These are phyloP conservation scores for Rhincodon typus DNA, from an alignment of 2,797 vertebrate genomes.

Conservation along the genomic window DNA sequence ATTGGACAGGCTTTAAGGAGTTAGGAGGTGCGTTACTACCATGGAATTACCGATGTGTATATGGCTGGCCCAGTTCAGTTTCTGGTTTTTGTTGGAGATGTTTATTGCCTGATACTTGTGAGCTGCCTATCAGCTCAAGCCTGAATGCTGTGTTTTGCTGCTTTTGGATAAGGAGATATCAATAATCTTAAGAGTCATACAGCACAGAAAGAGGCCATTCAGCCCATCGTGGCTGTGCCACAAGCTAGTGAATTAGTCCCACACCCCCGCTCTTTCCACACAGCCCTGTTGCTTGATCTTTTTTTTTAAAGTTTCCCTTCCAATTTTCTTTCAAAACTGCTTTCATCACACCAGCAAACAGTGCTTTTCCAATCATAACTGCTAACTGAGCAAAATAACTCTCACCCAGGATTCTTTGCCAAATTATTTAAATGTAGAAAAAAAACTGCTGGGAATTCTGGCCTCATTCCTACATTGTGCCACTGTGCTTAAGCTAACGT, in stretches of 20 bases:
- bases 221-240: neutral
- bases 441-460: neutral
- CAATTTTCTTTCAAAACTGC: neutral
- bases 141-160: no score
- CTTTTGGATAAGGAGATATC: no score
- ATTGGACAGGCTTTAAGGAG: neutral
- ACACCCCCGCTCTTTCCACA: neutral
- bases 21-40: neutral
- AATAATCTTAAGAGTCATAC: neutral
- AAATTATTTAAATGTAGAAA: neutral
- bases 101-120: neutral
- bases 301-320: neutral
- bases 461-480: neutral
- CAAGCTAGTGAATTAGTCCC: neutral
- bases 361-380: neutral
- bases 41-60: no score
- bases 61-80: no score
- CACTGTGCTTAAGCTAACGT: neutral
- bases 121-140: neutral
- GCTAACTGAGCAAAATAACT: neutral
- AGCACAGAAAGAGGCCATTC: neutral
- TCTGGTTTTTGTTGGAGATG: neutral
- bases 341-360: neutral
- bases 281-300: neutral
- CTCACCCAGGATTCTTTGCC: neutral